Evolutionary conservation across 2,888 invertebrate species (phyloP).

Genomic region (Caenorhabditis uteleia): DNA sequence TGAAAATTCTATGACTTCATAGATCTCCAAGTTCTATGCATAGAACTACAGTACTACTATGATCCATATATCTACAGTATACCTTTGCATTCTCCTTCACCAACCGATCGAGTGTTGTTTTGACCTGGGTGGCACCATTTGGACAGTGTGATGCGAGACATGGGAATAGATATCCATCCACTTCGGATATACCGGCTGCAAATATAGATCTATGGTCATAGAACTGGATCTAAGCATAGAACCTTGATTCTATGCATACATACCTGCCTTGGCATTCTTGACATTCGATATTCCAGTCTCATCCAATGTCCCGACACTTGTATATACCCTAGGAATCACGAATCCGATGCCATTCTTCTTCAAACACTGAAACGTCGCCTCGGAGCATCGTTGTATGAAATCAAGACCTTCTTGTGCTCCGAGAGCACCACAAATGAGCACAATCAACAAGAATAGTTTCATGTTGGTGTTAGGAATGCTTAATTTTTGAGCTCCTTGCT

Average conservation of each 20-base stretch:
- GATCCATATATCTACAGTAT: no score
- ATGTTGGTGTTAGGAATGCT: no score
- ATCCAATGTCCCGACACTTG: slow-evolving; percentile 36
- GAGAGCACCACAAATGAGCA: no score
- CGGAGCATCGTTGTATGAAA: not conserved
- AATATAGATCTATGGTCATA: no score
- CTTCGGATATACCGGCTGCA: not conserved
- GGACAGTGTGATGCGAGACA: slow-evolving; percentile 4
- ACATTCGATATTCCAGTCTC: slow-evolving; percentile 44
- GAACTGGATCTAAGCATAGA: not conserved
- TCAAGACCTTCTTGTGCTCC: slow-evolving; percentile 2
- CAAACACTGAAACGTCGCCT: slow-evolving; percentile 1
- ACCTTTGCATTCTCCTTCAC: not conserved
- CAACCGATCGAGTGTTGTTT: slow-evolving; percentile 18
- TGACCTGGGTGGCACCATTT: slow-evolving; percentile 9
- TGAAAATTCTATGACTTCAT: slow-evolving; percentile 15
- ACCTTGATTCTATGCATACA: not conserved
- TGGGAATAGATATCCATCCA: slow-evolving; percentile 8
- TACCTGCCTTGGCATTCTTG: slow-evolving; percentile 44
- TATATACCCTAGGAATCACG: slow-evolving; percentile 45
- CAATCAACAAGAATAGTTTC: no score
- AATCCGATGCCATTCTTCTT: slow-evolving; percentile 10
- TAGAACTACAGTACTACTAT: no score
- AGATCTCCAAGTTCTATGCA: no score
- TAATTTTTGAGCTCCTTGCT: no score